A percentile compares a stretch with the other conserved stretches of the same genome.
phyloP scores from a whole-genome alignment of 2,113 vertebrate species.

The Ailurus styani region DNA sequence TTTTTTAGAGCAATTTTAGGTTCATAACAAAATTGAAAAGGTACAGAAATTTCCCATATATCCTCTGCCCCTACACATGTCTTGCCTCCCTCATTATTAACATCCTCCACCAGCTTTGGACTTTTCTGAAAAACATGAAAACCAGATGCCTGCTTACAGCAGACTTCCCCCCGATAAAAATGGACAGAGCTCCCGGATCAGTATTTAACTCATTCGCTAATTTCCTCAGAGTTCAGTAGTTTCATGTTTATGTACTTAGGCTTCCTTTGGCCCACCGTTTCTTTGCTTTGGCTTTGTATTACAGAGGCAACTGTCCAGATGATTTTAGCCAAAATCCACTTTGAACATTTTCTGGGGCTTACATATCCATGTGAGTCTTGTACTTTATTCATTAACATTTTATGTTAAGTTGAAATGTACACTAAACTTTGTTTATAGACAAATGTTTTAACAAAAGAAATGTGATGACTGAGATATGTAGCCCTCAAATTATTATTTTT shows the following conservation, averaged over 20 bases:
- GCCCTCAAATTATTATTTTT: not conserved
- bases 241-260: slow-evolving; percentile 24
- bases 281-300: slow-evolving; percentile 59
- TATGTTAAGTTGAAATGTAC: slow-evolving; percentile 28
- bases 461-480: not conserved
- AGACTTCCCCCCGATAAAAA: not conserved
- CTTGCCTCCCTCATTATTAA: not conserved
- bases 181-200: not conserved
- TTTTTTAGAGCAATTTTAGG: not conserved
- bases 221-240: slow-evolving; percentile 52
- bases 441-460: not conserved
- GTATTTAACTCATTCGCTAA: not conserved
- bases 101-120: not conserved
- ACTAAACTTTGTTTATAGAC: slow-evolving; percentile 8
- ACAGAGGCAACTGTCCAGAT: slow-evolving; percentile 37
- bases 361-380: slow-evolving; percentile 1
- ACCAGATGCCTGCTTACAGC: not conserved
- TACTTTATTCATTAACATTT: slow-evolving; percentile 41
- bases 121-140: slow-evolving; percentile 5
- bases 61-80: not conserved
- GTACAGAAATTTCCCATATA: not conserved
- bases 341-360: slow-evolving; percentile 45
- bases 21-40: not conserved
- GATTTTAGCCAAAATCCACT: slow-evolving; percentile 52
- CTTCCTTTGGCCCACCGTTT: slow-evolving; percentile 19